Base-by-base conservation (phyloP, 2,113 vertebrate species). In the Oplegnathus fasciatus region DNA sequence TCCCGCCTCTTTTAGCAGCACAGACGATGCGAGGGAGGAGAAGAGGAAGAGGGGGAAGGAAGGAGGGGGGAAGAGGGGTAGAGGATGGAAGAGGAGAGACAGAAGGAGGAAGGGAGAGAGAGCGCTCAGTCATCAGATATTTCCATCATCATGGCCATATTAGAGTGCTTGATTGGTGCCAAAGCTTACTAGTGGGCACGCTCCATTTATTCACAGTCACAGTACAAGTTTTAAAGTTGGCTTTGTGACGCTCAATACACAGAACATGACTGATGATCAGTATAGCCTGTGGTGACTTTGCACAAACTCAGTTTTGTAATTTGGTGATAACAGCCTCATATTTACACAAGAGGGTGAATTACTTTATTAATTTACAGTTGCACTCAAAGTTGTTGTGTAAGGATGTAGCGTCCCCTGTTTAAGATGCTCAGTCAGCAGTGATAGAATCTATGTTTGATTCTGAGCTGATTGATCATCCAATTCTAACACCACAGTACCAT, bases 11-110 rank as follows among this genome's bases (percentile, higher is more conserved):
- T 86, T 76, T 86, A 82, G 78, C 84, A 64, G 70, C 82, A 73
- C 89, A 89, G 82, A 89, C 54, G 82, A 89, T 85, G 84, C 48
- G 78, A 77, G 79, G 82, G 82, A 85, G 84, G 80, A 82, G 68
- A 75, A 58, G 48, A 55, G 46, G 48, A 18, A 34, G 71, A 30
- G 8, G 30, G 20, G 34, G 52, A 17, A 34, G 52, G 34, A 24
- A 28, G 55, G 68, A 13, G 30, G 32, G 28, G 46, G 8, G 26
- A 6, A 1, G 10, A 18, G 52, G 30, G 34, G 17, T 28, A 58
- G 52, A 44, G 24, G 48, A 48, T 9, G 50, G 42, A 28, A 11
- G 1, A 20, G 61, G 11, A 30, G 28, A 32, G 55, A 68, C n/a
- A 68, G 76, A 67, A 10, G 24, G 74, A 62, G 57, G 17, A 26